These are phyloP conservation scores for Acanthosoma haemorrhoidale DNA, from an alignment of 2,888 invertebrate species.

Conservation along the genomic window DNA sequence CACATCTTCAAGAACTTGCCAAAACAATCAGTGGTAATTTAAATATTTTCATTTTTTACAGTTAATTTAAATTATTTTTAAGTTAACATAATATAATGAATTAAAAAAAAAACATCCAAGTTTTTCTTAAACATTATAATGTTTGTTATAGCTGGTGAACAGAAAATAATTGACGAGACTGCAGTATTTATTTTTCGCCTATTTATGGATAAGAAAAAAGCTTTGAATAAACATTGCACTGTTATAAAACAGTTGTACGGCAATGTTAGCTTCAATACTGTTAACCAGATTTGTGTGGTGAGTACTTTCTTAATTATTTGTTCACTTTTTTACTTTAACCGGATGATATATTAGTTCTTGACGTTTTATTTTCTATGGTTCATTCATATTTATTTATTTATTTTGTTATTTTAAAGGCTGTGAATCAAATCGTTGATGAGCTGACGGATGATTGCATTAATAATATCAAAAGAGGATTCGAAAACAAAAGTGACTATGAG, in stretches of 20 bases:
- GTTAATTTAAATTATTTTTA: background rate
- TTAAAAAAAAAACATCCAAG: background rate
- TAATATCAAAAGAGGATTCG: conserved; percentile 28
- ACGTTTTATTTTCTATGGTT: background rate
- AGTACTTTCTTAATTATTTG: conserved; percentile 27
- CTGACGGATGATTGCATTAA: conserved; percentile 32
- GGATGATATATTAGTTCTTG: background rate
- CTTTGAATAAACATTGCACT: conserved; percentile 55
- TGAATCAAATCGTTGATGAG: conserved; percentile 29
- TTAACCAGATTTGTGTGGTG: conserved; percentile 57
- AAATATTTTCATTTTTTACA: background rate
- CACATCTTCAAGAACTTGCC: conserved; percentile 36
- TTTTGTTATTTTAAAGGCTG: conserved; percentile 29
- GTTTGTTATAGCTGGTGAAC: conserved; percentile 47
- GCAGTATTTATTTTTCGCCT: conserved; percentile 56
- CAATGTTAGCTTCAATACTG: conserved; percentile 51
- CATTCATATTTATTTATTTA: background rate
- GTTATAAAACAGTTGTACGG: conserved; percentile 59
- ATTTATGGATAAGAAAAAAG: conserved; percentile 56
- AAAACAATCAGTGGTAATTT: conserved; percentile 41
- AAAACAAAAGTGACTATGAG: conserved; percentile 16
- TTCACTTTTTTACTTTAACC: conserved; percentile 2
- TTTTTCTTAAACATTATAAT: conserved; percentile 4
- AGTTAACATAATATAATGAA: no score
- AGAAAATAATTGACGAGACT: conserved; percentile 58